Percentiles rank a stretch among this genome's conserved stretches.
Evolutionary conservation across 2,797 vertebrate species (phyloP).

Genomic region (Amazonetta brasiliensis): DNA sequence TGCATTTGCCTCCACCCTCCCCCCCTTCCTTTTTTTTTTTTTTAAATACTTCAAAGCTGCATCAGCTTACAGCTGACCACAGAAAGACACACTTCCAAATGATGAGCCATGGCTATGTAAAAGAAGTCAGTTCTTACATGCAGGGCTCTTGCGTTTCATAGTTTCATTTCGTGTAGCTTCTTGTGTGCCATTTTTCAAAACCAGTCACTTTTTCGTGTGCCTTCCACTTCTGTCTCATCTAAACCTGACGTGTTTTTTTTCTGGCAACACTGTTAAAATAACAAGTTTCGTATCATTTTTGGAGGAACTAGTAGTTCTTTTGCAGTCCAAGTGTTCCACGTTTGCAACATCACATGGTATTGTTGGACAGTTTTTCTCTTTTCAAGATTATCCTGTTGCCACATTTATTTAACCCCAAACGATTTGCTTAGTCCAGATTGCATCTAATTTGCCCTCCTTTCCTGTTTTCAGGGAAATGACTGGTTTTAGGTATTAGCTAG

Average conservation of each 20-base stretch:
- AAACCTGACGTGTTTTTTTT: neutral
- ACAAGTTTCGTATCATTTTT: accelerated
- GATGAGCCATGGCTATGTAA: neutral
- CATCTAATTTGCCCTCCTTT: neutral
- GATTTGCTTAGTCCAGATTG: neutral
- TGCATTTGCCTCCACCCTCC: neutral
- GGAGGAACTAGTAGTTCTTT: neutral
- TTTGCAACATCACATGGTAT: neutral
- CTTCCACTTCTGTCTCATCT: neutral
- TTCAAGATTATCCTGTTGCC: neutral
- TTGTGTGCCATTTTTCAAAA: neutral
- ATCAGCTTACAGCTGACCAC: neutral
- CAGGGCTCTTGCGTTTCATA: neutral
- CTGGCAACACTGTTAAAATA: neutral
- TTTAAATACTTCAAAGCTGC: neutral
- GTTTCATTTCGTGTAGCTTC: neutral
- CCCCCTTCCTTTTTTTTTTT: too few species aligned
- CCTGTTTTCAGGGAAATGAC: neutral
- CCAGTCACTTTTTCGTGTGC: neutral
- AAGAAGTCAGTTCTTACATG: neutral
- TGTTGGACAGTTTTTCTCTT: neutral
- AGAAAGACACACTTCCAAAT: neutral
- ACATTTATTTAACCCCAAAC: neutral
- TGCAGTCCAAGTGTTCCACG: neutral
- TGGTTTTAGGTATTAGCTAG: neutral